Percentiles rank a stretch among this genome's conserved stretches.
phyloP scores from a whole-genome alignment of 2,888 invertebrate genomes.

The Nesidiocoris tenuis region DNA sequence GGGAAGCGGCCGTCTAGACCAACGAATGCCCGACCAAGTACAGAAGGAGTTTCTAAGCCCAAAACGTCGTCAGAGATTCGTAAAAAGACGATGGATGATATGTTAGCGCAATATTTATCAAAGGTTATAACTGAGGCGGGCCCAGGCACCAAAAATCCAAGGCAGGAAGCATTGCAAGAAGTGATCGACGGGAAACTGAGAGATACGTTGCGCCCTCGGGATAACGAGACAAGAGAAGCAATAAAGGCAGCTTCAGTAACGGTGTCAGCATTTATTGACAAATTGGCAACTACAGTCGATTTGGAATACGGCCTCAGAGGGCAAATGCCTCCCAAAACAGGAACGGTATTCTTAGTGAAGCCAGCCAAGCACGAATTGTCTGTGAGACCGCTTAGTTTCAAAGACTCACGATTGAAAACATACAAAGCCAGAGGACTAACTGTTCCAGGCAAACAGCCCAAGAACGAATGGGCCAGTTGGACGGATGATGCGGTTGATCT shows the following conservation, averaged over 20 bases:
- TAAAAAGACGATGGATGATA: not conserved
- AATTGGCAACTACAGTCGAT: slow-evolving; percentile 6
- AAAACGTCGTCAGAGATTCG: slow-evolving; percentile 3
- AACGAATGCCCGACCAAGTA: slow-evolving; percentile 5
- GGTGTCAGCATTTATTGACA: slow-evolving; percentile 20
- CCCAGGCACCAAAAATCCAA: not conserved
- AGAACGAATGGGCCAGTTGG: slow-evolving; percentile 43
- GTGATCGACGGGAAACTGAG: slow-evolving; percentile 18
- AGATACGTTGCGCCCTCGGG: not conserved
- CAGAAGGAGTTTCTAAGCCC: not conserved
- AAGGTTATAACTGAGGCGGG: slow-evolving; percentile 3
- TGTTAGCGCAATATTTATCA: not conserved
- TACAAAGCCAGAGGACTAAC: slow-evolving; percentile 5
- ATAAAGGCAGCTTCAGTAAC: slow-evolving; percentile 3
- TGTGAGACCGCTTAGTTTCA: slow-evolving; percentile 11
- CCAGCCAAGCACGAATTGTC: not conserved
- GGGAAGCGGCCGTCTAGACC: not conserved
- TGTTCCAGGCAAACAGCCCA: not conserved
- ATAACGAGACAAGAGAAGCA: slow-evolving; percentile 5
- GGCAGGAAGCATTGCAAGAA: slow-evolving; percentile 28
- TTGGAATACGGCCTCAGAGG: slow-evolving; percentile 15
- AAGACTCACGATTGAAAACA: slow-evolving; percentile 10
- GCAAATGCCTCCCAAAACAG: not conserved
- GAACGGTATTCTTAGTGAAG: slow-evolving; percentile 29
- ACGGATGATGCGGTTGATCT: slow-evolving; percentile 15